Evolutionary conservation across 2,113 vertebrate genomes (phyloP), one percentile per base, ranked within the genome.

Genomic region (Geococcyx californianus): DNA sequence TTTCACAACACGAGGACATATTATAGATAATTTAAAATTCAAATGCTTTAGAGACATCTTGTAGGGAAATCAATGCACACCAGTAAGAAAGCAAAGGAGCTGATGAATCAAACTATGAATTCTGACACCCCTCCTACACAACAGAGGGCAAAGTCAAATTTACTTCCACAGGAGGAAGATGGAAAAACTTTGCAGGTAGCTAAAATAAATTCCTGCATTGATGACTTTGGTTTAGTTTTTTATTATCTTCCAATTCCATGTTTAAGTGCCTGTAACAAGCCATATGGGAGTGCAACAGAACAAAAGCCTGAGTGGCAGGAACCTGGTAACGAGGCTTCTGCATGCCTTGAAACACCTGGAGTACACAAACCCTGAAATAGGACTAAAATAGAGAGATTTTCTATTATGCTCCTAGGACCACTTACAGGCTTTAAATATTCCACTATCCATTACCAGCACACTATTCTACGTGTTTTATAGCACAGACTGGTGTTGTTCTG

Each of bases 21-120:
- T 89, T 95, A 90, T 13, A 87, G 84, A 63, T 69, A 62, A 94
- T 94, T 91, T 94, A 79, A 94, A 96, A 91, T 94, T 94, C 74
- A 93, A 94, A 94, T 79, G 62, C 62, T 93, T 89, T 81, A 81
- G 77, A 92, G 56, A 69, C 60, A 89, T 81, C 60, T 94, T 67
- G 33, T 29, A 92, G 29, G 62, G n/a, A 92, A 95, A 94, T 73
- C 77, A 94, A 34, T 59, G 70, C 58, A 89, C 29, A 74, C 45
- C 70, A 93, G 64, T 38, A 76, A 86, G 85, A 93, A 94, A 94
- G 72, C 68, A 79, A 94, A 93, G 67, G 42, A 93, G 56, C 8
- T 92, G 90, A 96, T 84, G 85, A 94, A 87, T 94, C 92, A 79
- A 84, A 91, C 40, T 54, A 80, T 73, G 38, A 90, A 62, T 94